A percentile compares a stretch with the other conserved stretches of the same genome.
Conservation (phyloP, 2,797 vertebrate genomes). For the Delichon dasypus region DNA sequence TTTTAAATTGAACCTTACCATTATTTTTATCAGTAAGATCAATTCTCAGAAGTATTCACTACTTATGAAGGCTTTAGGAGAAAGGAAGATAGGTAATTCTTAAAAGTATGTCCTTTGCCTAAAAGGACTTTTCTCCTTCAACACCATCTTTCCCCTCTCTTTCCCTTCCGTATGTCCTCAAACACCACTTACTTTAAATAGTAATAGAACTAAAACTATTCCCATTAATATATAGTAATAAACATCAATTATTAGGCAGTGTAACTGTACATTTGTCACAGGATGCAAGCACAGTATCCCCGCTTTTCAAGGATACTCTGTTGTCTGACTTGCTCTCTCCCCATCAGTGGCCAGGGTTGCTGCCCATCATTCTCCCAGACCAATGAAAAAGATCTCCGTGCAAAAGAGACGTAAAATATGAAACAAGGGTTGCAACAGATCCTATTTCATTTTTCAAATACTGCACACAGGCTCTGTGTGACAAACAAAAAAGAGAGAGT, state of each 20-base stretch:
- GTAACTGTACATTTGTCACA: not conserved
- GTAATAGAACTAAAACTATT: not conserved
- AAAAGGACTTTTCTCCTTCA: not conserved
- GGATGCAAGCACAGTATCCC: not conserved
- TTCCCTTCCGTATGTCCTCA: not conserved
- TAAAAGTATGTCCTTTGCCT: not conserved
- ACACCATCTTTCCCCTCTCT: not conserved
- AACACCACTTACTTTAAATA: not conserved
- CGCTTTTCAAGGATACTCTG: not conserved
- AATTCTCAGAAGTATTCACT: not conserved
- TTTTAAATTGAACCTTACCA: not conserved
- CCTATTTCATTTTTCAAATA: not conserved
- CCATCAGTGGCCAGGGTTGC: fast-evolving
- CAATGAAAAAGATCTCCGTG: not conserved
- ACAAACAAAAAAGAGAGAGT: not conserved
- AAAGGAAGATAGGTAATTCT: not conserved
- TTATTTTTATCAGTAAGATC: not conserved
- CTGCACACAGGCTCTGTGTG: fast-evolving
- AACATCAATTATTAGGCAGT: not conserved
- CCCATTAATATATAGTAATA: not conserved
- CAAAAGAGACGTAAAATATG: not conserved
- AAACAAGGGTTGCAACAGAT: not conserved
- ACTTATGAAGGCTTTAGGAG: not conserved
- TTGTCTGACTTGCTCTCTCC: not conserved
- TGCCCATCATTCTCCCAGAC: not conserved